These are phyloP conservation scores for Drosophila neonasuta DNA, from an alignment of 2,888 invertebrate species.

Conservation along the genomic window DNA sequence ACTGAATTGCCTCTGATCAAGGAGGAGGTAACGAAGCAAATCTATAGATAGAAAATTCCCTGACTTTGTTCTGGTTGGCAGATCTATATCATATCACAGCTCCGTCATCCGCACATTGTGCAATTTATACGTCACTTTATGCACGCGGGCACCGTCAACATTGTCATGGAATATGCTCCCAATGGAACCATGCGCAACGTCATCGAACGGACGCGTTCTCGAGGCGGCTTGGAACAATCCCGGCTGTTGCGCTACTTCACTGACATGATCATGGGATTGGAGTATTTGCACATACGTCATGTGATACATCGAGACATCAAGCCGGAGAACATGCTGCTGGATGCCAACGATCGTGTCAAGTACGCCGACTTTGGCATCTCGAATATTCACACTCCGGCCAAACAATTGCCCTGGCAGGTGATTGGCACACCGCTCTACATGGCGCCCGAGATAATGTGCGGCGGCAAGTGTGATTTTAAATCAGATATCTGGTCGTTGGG, in stretches of 20 bases:
- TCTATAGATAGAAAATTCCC: neutral
- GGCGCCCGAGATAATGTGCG: slow-evolving; percentile 87
- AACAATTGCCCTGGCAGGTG: slow-evolving; percentile 45
- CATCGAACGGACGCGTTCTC: slow-evolving; percentile 43
- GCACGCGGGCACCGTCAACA: slow-evolving; percentile 73
- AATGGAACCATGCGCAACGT: slow-evolving; percentile 79
- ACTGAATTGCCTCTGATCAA: slow-evolving; percentile 73
- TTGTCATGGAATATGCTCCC: slow-evolving; percentile 80
- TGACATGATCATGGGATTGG: slow-evolving; percentile 81
- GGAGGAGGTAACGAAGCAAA: slow-evolving; percentile 67
- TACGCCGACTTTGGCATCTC: slow-evolving; percentile 88
- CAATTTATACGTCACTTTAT: slow-evolving; percentile 77
- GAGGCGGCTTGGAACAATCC: slow-evolving; percentile 44
- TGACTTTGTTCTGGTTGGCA: slow-evolving; percentile 18
- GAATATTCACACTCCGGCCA: slow-evolving; percentile 68
- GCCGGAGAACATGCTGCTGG: slow-evolving; percentile 89
- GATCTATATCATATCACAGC: slow-evolving; percentile 80
- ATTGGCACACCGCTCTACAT: slow-evolving; percentile 88
- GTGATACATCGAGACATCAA: slow-evolving; percentile 87
- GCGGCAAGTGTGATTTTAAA: slow-evolving; percentile 87
- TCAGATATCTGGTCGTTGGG: slow-evolving; percentile 90
- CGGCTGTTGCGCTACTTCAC: slow-evolving; percentile 81
- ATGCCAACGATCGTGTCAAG: slow-evolving; percentile 85
- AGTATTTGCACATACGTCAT: slow-evolving; percentile 81
- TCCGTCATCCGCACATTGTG: slow-evolving; percentile 80